Conservation (phyloP, 2,888 invertebrate species). For the Plagodis dolabraria region DNA sequence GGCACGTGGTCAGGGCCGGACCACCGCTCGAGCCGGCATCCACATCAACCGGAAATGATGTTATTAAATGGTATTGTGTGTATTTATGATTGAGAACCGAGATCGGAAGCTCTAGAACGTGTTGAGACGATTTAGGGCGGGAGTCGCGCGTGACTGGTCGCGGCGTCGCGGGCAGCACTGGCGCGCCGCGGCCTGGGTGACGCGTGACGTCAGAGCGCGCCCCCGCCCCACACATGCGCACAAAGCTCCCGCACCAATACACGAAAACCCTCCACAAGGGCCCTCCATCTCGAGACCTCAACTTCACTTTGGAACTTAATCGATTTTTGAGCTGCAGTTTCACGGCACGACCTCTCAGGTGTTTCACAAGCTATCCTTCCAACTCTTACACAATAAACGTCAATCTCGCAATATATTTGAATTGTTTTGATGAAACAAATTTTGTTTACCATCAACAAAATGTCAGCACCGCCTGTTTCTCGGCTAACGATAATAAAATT, state of each 20-base stretch:
- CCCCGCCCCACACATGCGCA: conserved; percentile 75
- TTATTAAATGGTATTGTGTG: conserved; percentile 44
- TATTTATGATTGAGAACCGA: conserved; percentile 66
- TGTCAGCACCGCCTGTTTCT: conserved; percentile 20
- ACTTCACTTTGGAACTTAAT: conserved; percentile 79
- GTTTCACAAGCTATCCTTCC: conserved; percentile 25
- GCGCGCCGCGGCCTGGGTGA: conserved; percentile 72
- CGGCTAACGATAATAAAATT: conserved; percentile 25
- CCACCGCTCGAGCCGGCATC: conserved; percentile 33
- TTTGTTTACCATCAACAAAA: conserved; percentile 32
- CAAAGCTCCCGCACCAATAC: conserved; percentile 49
- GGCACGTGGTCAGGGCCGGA: conserved; percentile 45
- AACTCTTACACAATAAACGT: conserved; percentile 6
- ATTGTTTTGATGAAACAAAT: conserved; percentile 38
- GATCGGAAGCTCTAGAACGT: conserved; percentile 75
- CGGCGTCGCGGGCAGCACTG: conserved; percentile 80
- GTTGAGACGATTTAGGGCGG: conserved; percentile 65
- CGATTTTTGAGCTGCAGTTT: conserved; percentile 82
- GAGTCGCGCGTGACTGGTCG: conserved; percentile 76
- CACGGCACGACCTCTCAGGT: conserved; percentile 74
- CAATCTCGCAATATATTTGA: conserved; percentile 20
- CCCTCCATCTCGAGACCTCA: conserved; percentile 82
- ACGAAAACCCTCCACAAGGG: conserved; percentile 75
- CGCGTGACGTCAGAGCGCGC: conserved; percentile 78
- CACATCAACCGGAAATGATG: conserved; percentile 34